These are phyloP conservation scores for Dromaius novaehollandiae DNA, from an alignment of 2,113 vertebrate genomes.

Conservation along the genomic window DNA sequence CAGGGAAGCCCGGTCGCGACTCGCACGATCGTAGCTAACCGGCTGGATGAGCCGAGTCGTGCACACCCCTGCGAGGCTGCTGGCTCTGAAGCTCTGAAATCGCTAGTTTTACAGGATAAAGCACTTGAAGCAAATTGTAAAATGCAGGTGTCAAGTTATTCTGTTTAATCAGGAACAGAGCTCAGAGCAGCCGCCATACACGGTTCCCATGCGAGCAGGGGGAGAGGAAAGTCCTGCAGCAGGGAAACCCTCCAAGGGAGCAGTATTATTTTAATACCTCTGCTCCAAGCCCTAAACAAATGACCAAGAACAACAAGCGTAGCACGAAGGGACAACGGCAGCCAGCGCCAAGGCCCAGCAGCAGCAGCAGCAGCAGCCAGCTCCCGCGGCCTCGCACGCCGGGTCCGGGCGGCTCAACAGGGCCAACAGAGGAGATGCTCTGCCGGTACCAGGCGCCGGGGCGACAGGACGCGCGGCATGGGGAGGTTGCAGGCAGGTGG, in stretches of 20 bases:
- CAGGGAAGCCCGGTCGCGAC: background rate
- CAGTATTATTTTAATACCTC: background rate
- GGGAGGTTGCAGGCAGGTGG: conserved; percentile 19
- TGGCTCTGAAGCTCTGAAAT: conserved; percentile 56
- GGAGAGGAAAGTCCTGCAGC: conserved; percentile 36
- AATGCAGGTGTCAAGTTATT: conserved; percentile 61
- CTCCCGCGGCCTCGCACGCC: too few species aligned
- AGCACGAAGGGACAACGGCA: background rate
- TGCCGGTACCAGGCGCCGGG: conserved; percentile 20
- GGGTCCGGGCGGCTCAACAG: too few species aligned
- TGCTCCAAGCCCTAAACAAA: background rate
- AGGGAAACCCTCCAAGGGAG: background rate
- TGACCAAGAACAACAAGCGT: background rate
- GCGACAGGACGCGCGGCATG: background rate
- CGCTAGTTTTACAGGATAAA: conserved; percentile 60
- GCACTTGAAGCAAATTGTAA: conserved; percentile 56
- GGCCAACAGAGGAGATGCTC: background rate
- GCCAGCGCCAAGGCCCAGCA: background rate
- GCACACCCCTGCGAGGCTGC: conserved; percentile 50
- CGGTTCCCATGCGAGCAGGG: background rate
- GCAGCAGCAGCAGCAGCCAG: too few species aligned
- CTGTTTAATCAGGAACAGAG: conserved; percentile 67
- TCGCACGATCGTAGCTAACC: background rate
- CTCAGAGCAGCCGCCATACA: background rate
- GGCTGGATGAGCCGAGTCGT: conserved; percentile 25